A percentile compares a stretch with the other conserved stretches of the same genome.
phyloP scores from a whole-genome alignment of 2,113 vertebrate genomes.

The Vireo altiloquus region DNA sequence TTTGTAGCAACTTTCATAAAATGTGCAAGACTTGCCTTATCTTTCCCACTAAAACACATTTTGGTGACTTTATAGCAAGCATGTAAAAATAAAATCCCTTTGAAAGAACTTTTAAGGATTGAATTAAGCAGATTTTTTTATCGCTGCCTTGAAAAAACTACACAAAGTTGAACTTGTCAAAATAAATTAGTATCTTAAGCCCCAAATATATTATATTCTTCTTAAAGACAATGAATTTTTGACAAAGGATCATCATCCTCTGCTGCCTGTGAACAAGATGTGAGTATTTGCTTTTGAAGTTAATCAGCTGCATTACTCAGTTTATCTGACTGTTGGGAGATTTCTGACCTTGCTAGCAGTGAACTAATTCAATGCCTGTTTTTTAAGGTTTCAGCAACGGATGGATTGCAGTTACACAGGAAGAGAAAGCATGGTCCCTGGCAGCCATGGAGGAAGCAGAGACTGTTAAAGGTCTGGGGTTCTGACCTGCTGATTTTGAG shows the following conservation, averaged over 20 bases:
- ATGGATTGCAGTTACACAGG: background rate
- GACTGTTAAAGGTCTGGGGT: background rate
- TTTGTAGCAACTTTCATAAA: background rate
- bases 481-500: background rate
- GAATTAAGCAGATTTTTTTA: background rate
- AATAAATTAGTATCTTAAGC: background rate
- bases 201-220: background rate
- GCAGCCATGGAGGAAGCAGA: background rate
- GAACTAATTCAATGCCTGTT: background rate
- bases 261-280: background rate
- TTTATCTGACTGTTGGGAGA: background rate
- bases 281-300: background rate
- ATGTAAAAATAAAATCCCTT: background rate
- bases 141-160: background rate
- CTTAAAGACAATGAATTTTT: background rate
- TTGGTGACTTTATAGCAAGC: background rate
- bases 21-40: background rate
- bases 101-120: background rate
- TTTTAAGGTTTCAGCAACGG: background rate
- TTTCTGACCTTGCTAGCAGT: background rate
- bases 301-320: background rate
- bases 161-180: background rate
- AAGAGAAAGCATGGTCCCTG: background rate
- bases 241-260: background rate
- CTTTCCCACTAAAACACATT: background rate